A percentile compares a stretch with the other conserved stretches of the same genome.
These are phyloP conservation scores for Diplosoma virens DNA, from an alignment of 23 tunicate genomes.

Conservation along the genomic window DNA sequence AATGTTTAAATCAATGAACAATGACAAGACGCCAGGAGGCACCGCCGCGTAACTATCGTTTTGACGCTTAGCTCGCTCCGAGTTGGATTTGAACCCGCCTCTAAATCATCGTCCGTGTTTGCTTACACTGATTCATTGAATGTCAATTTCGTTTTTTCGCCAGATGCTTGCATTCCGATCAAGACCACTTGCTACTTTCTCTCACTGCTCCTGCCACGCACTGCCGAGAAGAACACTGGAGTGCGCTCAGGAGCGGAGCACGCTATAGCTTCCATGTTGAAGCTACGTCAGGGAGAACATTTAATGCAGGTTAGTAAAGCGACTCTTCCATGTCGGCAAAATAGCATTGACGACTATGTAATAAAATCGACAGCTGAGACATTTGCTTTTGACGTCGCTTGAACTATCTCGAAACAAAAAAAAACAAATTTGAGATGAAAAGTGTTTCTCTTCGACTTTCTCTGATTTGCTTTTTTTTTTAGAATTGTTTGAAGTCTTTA, in stretches of 20 bases:
- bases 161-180: slow-evolving; percentile 17
- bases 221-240: slow-evolving; percentile 76
- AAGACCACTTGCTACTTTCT: slow-evolving; percentile 13
- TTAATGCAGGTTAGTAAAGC: slow-evolving; percentile 36
- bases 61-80: too few relatives aligned
- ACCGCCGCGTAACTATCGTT: too few relatives aligned
- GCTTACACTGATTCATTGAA: too few relatives aligned
- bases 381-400: too few relatives aligned
- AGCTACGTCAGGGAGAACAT: slow-evolving; percentile 35
- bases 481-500: slow-evolving; percentile 24
- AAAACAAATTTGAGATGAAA: too few relatives aligned
- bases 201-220: slow-evolving; percentile 34
- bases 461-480: background rate
- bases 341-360: too few relatives aligned
- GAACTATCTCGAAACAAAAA: too few relatives aligned
- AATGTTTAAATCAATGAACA: background rate
- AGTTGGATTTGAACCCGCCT: too few relatives aligned
- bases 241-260: slow-evolving; percentile 69
- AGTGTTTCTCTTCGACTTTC: background rate
- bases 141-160: background rate
- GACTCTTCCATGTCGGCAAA: too few relatives aligned
- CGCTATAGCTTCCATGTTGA: slow-evolving; percentile 43
- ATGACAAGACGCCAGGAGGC: too few relatives aligned
- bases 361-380: too few relatives aligned
- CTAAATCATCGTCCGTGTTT: too few relatives aligned